These are phyloP conservation scores for Ceratosolen fusciceps DNA, from an alignment of 1,140 invertebrate genomes.

Conservation along the genomic window DNA sequence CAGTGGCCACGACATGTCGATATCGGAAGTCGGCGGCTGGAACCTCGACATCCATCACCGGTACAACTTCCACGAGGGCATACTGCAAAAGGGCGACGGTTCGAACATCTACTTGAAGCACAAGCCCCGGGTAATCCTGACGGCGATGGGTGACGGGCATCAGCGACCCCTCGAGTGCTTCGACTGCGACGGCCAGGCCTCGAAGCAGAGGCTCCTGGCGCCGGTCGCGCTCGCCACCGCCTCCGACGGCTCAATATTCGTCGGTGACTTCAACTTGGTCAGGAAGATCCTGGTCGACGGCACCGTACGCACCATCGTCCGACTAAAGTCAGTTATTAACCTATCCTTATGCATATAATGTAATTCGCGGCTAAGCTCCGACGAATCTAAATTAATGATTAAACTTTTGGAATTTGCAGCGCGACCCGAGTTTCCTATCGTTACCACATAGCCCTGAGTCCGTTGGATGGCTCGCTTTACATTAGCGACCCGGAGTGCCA, in stretches of 20 bases:
- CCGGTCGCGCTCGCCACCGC: slow-evolving; percentile 92
- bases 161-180: slow-evolving; percentile 86
- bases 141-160: slow-evolving; percentile 93
- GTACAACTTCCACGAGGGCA: slow-evolving; percentile 98
- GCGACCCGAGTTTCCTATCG: slow-evolving; percentile 94
- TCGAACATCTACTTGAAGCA: slow-evolving; percentile 96
- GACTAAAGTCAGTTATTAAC: slow-evolving; percentile 90
- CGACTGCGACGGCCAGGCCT: slow-evolving; percentile 87
- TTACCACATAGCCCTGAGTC: slow-evolving; percentile 94
- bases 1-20: slow-evolving; percentile 95
- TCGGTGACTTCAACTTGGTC: slow-evolving; percentile 97
- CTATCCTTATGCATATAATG: no score
- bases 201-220: slow-evolving; percentile 87
- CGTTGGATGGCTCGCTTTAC: slow-evolving; percentile 92
- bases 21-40: slow-evolving; percentile 96
- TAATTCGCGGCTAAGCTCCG: no score
- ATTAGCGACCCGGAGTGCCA: slow-evolving; percentile 96
- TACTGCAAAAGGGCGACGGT: slow-evolving; percentile 97
- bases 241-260: slow-evolving; percentile 93
- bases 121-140: slow-evolving; percentile 90
- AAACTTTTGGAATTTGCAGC: slow-evolving; percentile 67
- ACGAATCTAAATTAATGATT: not conserved
- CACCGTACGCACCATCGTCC: slow-evolving; percentile 87
- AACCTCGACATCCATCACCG: slow-evolving; percentile 97
- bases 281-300: slow-evolving; percentile 91